Evolutionary conservation across 2,113 vertebrate species (phyloP), one percentile per base, ranked within the genome.

Genomic region (Bujurquina vittata): DNA sequence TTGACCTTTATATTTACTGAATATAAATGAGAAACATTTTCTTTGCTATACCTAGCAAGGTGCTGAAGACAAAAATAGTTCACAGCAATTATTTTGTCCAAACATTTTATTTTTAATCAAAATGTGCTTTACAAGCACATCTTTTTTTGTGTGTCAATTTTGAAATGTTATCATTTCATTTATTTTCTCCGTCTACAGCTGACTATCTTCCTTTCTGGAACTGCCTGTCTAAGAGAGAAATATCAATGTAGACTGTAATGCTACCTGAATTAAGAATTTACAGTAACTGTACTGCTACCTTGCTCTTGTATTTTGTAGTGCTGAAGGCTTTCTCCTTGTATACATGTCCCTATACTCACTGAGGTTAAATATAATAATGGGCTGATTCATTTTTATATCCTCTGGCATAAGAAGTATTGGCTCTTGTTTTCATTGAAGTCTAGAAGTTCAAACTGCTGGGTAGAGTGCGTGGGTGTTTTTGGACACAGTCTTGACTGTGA

Each of bases 1-100:
- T 43, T 83, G 63, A 84, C 85, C 79, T 89, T 92, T 84, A 78
- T 80, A 78, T 56, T 67, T 2, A 35, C 31, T 61, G 61, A 80
- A 80, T 88, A 35, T 59, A 79, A 78, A 86, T 81, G 54, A 79
- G 17, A 63, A 73, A 14, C 73, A 10, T 63, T 20, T n/a, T 5
- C 26, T 43, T 77, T 67, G 49, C 17, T 37, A 15, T 61, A 17
- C 73, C 12, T 31, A 31, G 9, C 15, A 31, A 35, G 15, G 4
- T 14, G 15, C n/a, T 77, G 18, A 65, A 63, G 69, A 67, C 20
- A 9, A 37, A 77, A 59, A 14, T 58, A 23, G 20, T 59, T 46
- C 35, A 62, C 3, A 4, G 11, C 46, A 57, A 18, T 49, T 62
- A 37, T 17, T 72, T 26, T 60, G 23, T 57, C 37, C 26, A 56